Evolutionary conservation across 1,140 invertebrate genomes (phyloP), one percentile per base, ranked within the genome.

Genomic region (Lordiphosa clarofinis): DNA sequence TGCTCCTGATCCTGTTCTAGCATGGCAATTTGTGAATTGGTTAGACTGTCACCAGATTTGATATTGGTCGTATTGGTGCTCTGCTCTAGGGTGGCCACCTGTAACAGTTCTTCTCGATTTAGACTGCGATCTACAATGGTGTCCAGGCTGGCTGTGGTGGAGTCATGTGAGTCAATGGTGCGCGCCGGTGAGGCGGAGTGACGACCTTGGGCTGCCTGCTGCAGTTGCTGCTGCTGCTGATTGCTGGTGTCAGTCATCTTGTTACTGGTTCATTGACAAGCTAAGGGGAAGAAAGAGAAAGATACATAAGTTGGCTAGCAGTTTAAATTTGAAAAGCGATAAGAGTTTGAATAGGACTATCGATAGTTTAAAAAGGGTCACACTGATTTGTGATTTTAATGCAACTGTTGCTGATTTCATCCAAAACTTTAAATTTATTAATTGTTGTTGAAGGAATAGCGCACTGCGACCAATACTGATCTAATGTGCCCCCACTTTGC

Each of bases 91-190:
- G 53, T 49, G 15, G 53, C 47, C 44, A 68, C 70, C 28, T 82
- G 82, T 24, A 79, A 38, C 12, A 87, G 55, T 24, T 84, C 73
- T 50, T 87, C 71, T 10, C 72, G 75, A 38, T 74, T 87, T 6
- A 79, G 19, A 28, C 66, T 88, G 43, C 86, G 78, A 55, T 88
- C 87, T 2, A 88, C 87, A 39, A 88, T 88, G 39, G 87, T 88
- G 48, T 88, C 87, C 84, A 88, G 66, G 70, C 87, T 88, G 38
- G 68, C 87, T 0, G 79, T 73, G 3, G 87, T 88, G 15, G 87
- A 88, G 40, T 86, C 87, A 49, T 84, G 82, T n/a, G 87, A 88
- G 24, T 88, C 87, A 4, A 88, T 88, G 35, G 87, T 88, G 9
- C 87, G 67, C 36, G 87, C 87, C 31, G 87, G 87, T 21, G 87